A percentile compares a stretch with the other conserved stretches of the same genome.
Evolutionary conservation across 2,797 vertebrate species (phyloP).

Genomic region (Falco concolor): DNA sequence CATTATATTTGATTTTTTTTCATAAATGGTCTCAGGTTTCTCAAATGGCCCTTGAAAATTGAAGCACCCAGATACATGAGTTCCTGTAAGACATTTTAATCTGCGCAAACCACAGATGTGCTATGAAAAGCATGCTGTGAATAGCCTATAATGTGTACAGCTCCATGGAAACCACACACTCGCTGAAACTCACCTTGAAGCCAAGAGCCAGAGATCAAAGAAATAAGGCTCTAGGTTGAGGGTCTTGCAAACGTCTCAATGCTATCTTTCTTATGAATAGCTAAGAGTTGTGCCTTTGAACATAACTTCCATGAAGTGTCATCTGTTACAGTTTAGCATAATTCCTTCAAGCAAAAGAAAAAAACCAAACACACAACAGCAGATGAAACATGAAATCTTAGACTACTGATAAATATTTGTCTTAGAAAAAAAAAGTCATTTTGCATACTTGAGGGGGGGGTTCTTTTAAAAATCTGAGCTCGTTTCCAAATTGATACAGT

Average conservation of each 20-base stretch:
- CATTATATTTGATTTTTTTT: neutral
- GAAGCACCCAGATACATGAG: neutral
- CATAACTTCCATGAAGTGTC: neutral
- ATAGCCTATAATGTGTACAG: neutral
- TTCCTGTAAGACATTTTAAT: neutral
- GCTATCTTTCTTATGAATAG: neutral
- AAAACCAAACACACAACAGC: neutral
- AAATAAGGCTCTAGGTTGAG: accelerated
- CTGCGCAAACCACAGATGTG: too few species aligned
- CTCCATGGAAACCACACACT: neutral
- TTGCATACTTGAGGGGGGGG: neutral
- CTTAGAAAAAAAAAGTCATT: neutral
- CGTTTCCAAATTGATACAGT: neutral
- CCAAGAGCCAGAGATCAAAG: neutral
- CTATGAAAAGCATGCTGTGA: neutral
- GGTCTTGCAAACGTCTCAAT: neutral
- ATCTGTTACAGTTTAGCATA: neutral
- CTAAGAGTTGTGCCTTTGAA: neutral
- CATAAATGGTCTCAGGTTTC: neutral
- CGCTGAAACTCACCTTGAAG: neutral
- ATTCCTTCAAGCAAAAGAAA: neutral
- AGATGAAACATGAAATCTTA: neutral
- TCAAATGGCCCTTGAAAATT: neutral
- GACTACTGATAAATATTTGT: neutral
- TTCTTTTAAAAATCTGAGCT: neutral